Base-by-base conservation (phyloP, 2,113 vertebrate species). In the Fulmarus glacialis region DNA sequence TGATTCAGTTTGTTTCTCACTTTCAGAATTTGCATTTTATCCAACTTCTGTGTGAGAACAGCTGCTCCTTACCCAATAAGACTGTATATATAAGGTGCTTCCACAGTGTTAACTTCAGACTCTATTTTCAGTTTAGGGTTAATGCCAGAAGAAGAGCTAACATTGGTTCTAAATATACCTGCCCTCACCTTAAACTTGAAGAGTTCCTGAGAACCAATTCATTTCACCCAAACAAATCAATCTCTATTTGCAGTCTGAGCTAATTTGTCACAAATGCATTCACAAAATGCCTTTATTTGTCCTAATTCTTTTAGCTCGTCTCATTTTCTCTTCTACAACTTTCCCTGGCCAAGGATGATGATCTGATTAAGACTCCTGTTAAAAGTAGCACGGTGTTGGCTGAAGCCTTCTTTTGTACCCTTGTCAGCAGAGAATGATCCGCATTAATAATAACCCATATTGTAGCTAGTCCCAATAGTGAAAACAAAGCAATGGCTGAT, bases 321-420 rank as follows among this genome's bases (percentile, higher is more conserved):
- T 97, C 74, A 95, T 98, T 97, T 97, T 92, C 89, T 88, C 43
- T 92, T 95, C 81, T 79, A 83, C 87, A 96, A 58, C 34, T 71
- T 96, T 83, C 63, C 70, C 87, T 94, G 86, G 81, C 91, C 70
- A 50, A 93, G 72, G 87, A 96, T 96, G 87, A 95, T 71, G 90
- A 98, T 97, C 80, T 97, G 97, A 97, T 98, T 97, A 98, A 84
- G 74, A 81, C 36, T 94, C 95, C 48, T 89, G 68, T 78, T 97
- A 94, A 95, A 97, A 96, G 91, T 50, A 94, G 68, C 59, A 86
- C 1, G 1, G n/a, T 87, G 87, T 89, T 96, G 89, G 94, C 90
- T 93, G n/a, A 75, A 95, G 73, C 34, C 72, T 82, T 91, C 29
- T n/a, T 92, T 90, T 94, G 90, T 93, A 96, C 50, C 86, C 52